Percentiles rank a stretch among this genome's conserved stretches.
Evolutionary conservation across 2,888 invertebrate species (phyloP).

Genomic region (Melipona beecheii): DNA sequence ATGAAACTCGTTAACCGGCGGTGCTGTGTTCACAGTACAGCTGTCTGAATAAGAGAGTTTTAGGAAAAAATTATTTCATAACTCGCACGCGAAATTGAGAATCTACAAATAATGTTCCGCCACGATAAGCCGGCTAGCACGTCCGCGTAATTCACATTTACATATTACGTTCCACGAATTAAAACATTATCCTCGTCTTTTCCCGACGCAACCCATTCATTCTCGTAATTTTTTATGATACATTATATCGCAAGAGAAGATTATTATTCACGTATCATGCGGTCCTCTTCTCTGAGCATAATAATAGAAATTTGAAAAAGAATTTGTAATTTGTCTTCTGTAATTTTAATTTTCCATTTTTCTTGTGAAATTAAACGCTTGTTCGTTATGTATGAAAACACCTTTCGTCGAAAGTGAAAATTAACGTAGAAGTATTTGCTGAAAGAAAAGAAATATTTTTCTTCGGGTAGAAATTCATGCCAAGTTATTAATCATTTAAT

Average conservation of each 20-base stretch:
- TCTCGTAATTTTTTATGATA: background rate
- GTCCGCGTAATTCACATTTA: background rate
- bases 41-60: constrained; percentile 57
- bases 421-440: background rate
- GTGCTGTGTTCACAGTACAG: constrained; percentile 66
- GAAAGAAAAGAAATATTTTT: background rate
- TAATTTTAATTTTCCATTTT: background rate
- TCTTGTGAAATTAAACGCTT: too few species aligned
- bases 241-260: background rate
- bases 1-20: constrained; percentile 67
- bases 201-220: background rate
- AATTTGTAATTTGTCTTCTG: background rate
- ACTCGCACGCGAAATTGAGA: constrained; percentile 50
- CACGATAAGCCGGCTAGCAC: constrained; percentile 22
- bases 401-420: background rate
- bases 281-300: background rate
- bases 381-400: background rate
- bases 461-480: background rate
- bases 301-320: background rate
- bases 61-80: constrained; percentile 62
- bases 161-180: background rate
- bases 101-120: constrained; percentile 59
- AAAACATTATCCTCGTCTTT: background rate
- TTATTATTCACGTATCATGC: background rate
- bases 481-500: background rate